These are phyloP conservation scores for Amniataba percoides DNA, from an alignment of 2,797 vertebrate species.

Conservation along the genomic window DNA sequence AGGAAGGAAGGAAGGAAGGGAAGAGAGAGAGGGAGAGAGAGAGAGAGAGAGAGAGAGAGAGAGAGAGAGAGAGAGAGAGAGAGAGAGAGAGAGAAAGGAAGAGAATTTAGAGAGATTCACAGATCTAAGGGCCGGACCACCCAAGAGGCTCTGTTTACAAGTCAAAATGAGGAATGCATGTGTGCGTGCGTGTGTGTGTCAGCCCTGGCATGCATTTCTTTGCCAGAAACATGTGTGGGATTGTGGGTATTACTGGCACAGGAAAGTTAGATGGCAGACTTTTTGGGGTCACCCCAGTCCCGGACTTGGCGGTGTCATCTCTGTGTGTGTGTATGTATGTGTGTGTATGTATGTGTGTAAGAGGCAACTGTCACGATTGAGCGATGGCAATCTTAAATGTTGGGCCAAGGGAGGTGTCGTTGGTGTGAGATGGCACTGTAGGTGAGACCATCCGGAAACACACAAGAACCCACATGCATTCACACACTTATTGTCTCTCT, in stretches of 20 bases:
- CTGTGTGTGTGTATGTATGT: slow-evolving; percentile 12
- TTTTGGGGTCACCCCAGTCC: slow-evolving; percentile 70
- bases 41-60: slow-evolving; percentile 53
- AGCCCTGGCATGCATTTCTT: slow-evolving; percentile 50
- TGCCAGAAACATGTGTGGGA: slow-evolving; percentile 55
- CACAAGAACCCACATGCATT: slow-evolving; percentile 25
- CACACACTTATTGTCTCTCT: background rate
- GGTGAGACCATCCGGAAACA: slow-evolving; percentile 65
- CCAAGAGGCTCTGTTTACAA: slow-evolving; percentile 70
- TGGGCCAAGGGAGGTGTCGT: slow-evolving; percentile 62
- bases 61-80: slow-evolving; percentile 26
- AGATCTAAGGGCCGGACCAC: slow-evolving; percentile 70
- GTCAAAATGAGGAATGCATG: slow-evolving; percentile 54
- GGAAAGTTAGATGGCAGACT: slow-evolving; percentile 65
- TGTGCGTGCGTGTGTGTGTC: slow-evolving; percentile 26
- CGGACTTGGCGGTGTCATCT: slow-evolving; percentile 44
- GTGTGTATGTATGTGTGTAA: slow-evolving; percentile 17
- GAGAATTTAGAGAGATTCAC: slow-evolving; percentile 62
- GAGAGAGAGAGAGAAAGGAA: slow-evolving; percentile 23
- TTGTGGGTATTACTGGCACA: slow-evolving; percentile 68
- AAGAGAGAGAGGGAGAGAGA: slow-evolving; percentile 19
- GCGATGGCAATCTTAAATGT: slow-evolving; percentile 65
- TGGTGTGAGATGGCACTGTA: slow-evolving; percentile 67
- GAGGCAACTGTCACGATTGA: slow-evolving; percentile 64
- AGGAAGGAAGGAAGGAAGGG: background rate